Percentiles rank a stretch among this genome's conserved stretches.
Conservation (phyloP, 2,797 vertebrate genomes). For the Propithecus perrieri region DNA sequence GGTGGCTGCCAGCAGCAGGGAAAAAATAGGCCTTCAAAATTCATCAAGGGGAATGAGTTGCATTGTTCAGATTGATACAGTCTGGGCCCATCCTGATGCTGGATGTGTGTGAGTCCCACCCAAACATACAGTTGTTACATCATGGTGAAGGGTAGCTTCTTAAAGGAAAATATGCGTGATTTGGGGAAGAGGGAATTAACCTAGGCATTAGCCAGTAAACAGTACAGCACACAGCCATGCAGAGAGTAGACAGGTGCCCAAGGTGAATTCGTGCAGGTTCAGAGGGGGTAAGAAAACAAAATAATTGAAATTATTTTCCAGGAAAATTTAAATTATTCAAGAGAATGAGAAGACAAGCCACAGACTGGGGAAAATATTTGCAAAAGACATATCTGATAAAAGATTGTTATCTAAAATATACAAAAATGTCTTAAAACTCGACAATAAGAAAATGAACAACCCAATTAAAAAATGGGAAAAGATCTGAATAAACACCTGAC, state of each 20-base stretch:
- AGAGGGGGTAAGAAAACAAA: neutral
- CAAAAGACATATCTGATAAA: neutral
- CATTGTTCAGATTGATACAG: neutral
- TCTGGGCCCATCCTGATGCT: neutral
- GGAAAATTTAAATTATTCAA: neutral
- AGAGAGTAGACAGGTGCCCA: neutral
- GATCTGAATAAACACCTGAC: neutral
- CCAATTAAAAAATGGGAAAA: neutral
- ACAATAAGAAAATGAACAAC: neutral
- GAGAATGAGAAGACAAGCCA: neutral
- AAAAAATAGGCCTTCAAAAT: neutral
- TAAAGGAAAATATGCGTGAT: neutral
- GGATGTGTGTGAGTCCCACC: neutral
- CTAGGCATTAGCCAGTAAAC: neutral
- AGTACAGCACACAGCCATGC: neutral
- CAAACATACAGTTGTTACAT: neutral
- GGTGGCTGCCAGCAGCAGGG: neutral
- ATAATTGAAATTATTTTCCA: neutral
- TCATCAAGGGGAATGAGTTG: neutral
- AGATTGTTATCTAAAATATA: neutral
- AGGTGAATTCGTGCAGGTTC: neutral
- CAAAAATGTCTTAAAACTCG: neutral
- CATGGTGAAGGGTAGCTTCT: neutral
- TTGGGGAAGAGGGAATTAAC: neutral
- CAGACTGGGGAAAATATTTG: neutral